phyloP scores from a whole-genome alignment of 2,797 vertebrate species.

The Centropyge bicolor region DNA sequence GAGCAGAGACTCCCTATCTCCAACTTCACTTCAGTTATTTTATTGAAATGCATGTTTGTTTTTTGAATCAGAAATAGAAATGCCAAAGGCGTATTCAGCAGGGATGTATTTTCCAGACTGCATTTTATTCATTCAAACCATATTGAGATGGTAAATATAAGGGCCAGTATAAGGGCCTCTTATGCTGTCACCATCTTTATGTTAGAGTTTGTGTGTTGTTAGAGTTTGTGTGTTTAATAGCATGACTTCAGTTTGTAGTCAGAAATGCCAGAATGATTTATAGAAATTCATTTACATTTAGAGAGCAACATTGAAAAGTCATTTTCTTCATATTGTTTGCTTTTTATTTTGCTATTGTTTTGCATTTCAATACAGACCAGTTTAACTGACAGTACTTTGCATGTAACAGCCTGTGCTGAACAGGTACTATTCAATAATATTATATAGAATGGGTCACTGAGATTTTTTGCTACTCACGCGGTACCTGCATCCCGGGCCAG shows the following conservation, averaged over 20 bases:
- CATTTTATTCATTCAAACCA: not conserved
- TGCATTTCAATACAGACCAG: not conserved
- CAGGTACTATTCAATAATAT: not conserved
- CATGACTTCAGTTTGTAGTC: not conserved
- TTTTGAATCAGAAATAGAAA: not conserved
- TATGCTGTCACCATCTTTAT: not conserved
- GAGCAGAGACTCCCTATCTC: constrained; percentile 11
- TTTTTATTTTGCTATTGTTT: not conserved
- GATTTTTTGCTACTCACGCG: not conserved
- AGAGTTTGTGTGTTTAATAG: not conserved
- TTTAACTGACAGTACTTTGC: not conserved
- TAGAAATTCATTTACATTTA: too few species aligned
- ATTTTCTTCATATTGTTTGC: too few species aligned
- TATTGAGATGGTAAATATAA: not conserved
- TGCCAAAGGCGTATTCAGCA: not conserved
- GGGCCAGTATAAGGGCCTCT: not conserved
- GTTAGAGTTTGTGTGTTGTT: not conserved
- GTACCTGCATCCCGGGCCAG: not conserved
- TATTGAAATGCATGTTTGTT: constrained; percentile 15
- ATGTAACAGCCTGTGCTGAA: not conserved
- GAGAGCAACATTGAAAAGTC: too few species aligned
- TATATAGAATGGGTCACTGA: not conserved
- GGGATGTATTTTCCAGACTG: not conserved
- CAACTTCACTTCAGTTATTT: constrained; percentile 11
- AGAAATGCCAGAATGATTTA: not conserved